A percentile compares a stretch with the other conserved stretches of the same genome.
Evolutionary conservation across 2,797 vertebrate genomes (phyloP).

Genomic region (Adrianichthys oophorus): DNA sequence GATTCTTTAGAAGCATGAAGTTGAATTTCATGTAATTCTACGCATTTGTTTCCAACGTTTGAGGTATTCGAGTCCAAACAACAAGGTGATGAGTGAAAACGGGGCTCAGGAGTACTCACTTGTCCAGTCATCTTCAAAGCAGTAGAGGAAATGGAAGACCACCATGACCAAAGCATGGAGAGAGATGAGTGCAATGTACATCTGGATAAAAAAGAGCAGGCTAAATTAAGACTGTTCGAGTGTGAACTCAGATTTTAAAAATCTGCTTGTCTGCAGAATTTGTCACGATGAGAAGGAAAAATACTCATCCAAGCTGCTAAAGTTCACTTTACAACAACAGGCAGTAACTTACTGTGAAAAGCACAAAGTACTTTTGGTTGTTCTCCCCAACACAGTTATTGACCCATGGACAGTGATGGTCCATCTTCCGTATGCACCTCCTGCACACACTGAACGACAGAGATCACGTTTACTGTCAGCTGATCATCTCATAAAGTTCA

Average conservation of each 20-base stretch:
- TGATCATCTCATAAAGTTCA: too few species aligned
- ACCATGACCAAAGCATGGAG: conserved; percentile 93
- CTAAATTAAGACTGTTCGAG: not conserved
- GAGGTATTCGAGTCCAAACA: too few species aligned
- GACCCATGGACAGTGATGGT: conserved; percentile 99
- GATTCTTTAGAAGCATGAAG: too few species aligned
- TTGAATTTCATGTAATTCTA: too few species aligned
- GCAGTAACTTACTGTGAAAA: conserved; percentile 93
- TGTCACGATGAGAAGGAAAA: not conserved
- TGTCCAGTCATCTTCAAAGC: conserved; percentile 99
- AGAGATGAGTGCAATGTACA: conserved; percentile 98
- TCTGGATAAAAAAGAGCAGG: conserved; percentile 73
- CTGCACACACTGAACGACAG: conserved; percentile 88
- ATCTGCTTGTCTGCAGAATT: not conserved
- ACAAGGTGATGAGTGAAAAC: too few species aligned
- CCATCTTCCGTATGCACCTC: conserved; percentile 98
- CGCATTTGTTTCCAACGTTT: too few species aligned
- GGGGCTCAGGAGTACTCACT: conserved; percentile 83
- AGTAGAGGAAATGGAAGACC: conserved; percentile 96
- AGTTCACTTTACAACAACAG: too few species aligned
- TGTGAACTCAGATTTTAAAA: not conserved
- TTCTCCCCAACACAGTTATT: conserved; percentile 99
- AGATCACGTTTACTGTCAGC: not conserved
- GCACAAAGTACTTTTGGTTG: conserved; percentile 99
- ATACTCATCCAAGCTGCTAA: too few species aligned